Evolutionary conservation across 2,113 vertebrate species (phyloP).

Genomic region (Girardinichthys multiradiatus): DNA sequence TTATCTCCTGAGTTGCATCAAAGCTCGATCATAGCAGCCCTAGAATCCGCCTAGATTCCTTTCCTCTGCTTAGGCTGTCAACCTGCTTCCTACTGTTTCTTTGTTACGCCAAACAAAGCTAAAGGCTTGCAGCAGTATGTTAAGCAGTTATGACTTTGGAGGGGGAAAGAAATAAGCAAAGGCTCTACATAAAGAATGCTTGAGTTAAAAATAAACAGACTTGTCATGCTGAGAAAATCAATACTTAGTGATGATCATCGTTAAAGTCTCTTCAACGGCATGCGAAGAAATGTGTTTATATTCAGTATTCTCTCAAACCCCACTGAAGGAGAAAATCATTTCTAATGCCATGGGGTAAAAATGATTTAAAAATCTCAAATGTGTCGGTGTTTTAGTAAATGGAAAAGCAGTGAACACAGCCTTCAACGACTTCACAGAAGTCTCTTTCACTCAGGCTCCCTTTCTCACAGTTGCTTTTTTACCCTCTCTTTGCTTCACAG

Average conservation of each 20-base stretch:
- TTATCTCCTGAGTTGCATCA: conserved; percentile 53
- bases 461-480: conserved; percentile 8
- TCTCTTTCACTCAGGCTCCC: conserved; percentile 41
- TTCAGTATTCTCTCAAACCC: conserved; percentile 58
- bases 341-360: conserved; percentile 40
- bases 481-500: background rate
- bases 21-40: conserved; percentile 14
- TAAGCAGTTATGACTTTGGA: conserved; percentile 24
- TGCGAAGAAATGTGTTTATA: conserved; percentile 33
- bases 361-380: conserved; percentile 53
- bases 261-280: conserved; percentile 24
- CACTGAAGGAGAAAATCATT: conserved; percentile 47
- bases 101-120: conserved; percentile 25
- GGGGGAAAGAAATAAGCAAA: conserved; percentile 1
- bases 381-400: conserved; percentile 54
- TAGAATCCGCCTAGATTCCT: conserved; percentile 22
- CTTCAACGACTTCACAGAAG: conserved; percentile 53
- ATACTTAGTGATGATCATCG: conserved; percentile 35
- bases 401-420: conserved; percentile 25
- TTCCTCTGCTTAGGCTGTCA: conserved; percentile 36
- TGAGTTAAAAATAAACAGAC: conserved; percentile 18
- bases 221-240: conserved; percentile 41
- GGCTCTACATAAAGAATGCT: conserved; percentile 10
- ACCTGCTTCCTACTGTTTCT: conserved; percentile 24
- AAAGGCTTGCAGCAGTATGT: conserved; percentile 19